phyloP scores from a whole-genome alignment of 2,113 vertebrate genomes.

The Platycercus adscitus region DNA sequence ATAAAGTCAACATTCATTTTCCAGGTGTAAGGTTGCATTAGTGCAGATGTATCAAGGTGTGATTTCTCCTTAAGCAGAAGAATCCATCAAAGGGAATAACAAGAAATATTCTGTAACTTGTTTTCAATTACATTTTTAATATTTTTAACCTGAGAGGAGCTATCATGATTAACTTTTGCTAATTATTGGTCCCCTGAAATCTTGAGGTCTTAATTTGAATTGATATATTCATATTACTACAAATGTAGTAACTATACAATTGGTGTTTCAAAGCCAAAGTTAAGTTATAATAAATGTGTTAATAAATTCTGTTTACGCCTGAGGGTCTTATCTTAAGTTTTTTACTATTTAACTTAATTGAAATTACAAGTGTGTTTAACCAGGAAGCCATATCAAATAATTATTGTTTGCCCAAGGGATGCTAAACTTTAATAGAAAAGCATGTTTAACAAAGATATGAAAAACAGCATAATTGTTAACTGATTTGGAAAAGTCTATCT shows the following conservation, averaged over 20 bases:
- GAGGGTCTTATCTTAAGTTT: constrained; percentile 21
- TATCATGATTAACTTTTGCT: neutral
- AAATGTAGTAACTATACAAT: neutral
- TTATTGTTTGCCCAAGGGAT: constrained; percentile 63
- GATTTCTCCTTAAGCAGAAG: neutral
- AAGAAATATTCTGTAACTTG: neutral
- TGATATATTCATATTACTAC: neutral
- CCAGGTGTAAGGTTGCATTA: neutral
- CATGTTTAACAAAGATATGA: constrained; percentile 57
- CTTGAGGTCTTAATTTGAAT: neutral
- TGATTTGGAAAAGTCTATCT: constrained; percentile 51
- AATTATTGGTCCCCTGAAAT: neutral
- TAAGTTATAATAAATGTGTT: constrained; percentile 36
- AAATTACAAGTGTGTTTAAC: constrained; percentile 60
- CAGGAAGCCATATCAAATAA: constrained; percentile 54
- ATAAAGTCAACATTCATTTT: constrained; percentile 23
- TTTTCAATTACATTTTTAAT: neutral
- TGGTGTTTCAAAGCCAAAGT: constrained; percentile 46
- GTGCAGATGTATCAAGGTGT: neutral
- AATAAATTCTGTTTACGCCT: constrained; percentile 31
- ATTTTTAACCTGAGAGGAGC: neutral
- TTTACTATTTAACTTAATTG: constrained; percentile 54
- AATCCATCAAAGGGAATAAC: neutral
- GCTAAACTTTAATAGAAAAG: constrained; percentile 60
- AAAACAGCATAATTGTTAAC: constrained; percentile 45